Conservation (phyloP, 2,113 vertebrate species). For the Boulengeromyrus knoepffleri region DNA sequence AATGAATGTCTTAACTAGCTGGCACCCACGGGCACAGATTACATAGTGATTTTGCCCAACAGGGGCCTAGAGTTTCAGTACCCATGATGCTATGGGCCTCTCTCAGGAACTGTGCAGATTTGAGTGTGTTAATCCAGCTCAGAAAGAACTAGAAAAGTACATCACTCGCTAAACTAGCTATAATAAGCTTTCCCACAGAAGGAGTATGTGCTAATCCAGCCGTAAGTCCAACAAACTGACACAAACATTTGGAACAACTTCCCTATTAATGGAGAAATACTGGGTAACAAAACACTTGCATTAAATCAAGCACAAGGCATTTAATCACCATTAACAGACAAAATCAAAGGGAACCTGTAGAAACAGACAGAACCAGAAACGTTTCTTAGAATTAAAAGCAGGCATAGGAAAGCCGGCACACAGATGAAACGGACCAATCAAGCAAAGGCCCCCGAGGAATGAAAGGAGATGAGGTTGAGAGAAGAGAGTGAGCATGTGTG, state of each 20-base stretch:
- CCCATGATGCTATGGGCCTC: background rate
- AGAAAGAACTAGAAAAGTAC: background rate
- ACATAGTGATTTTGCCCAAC: background rate
- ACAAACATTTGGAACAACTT: background rate
- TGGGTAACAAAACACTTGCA: background rate
- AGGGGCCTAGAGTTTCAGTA: background rate
- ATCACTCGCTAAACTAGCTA: background rate
- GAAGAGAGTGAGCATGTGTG: background rate
- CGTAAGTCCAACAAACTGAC: background rate
- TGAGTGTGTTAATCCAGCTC: background rate
- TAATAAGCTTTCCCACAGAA: background rate
- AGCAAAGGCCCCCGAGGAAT: background rate
- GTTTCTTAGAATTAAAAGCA: background rate
- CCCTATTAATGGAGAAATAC: background rate
- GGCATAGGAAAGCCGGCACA: background rate
- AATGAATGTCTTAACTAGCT: background rate
- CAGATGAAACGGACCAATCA: conserved; percentile 54
- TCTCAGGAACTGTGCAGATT: background rate
- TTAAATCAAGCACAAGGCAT: background rate
- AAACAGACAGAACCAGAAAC: background rate
- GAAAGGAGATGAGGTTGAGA: background rate
- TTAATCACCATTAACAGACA: background rate
- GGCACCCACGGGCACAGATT: background rate
- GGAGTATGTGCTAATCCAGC: background rate
- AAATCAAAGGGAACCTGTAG: background rate